Percentiles rank a stretch among this genome's conserved stretches.
Conservation (phyloP, 2,113 vertebrate genomes). For the Plecturocebus donacophilus region DNA sequence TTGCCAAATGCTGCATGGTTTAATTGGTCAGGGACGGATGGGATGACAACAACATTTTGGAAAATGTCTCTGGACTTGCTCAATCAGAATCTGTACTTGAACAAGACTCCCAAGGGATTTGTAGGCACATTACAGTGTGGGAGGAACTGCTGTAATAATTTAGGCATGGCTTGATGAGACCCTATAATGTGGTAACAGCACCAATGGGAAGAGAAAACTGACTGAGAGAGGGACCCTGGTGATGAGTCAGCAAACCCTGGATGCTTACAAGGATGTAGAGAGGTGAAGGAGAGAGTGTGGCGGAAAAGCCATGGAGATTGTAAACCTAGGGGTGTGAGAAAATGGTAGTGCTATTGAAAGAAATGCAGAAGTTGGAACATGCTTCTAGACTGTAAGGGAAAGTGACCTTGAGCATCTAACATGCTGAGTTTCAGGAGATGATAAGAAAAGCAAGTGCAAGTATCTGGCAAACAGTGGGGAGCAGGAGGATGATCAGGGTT, state of each 20-base stretch:
- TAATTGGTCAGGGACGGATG: neutral
- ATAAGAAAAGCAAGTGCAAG: neutral
- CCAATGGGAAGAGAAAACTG: neutral
- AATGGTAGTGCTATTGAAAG: neutral
- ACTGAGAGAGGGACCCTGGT: neutral
- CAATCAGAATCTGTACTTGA: neutral
- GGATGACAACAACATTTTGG: neutral
- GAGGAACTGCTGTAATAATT: neutral
- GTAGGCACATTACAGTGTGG: accelerated
- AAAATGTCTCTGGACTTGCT: neutral
- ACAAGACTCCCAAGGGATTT: neutral
- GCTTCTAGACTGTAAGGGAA: neutral
- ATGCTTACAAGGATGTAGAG: neutral
- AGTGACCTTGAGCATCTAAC: neutral
- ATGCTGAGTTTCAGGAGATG: neutral
- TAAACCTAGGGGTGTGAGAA: neutral
- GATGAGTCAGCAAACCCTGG: neutral
- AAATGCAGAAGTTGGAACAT: neutral
- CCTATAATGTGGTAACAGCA: neutral
- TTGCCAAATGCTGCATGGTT: neutral
- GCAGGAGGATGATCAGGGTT: neutral
- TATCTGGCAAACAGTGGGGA: neutral
- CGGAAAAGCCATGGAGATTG: neutral
- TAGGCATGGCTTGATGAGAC: neutral
- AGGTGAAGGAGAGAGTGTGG: neutral